Evolutionary conservation across 2,113 vertebrate genomes (phyloP).

Genomic region (Oceanites oceanicus): DNA sequence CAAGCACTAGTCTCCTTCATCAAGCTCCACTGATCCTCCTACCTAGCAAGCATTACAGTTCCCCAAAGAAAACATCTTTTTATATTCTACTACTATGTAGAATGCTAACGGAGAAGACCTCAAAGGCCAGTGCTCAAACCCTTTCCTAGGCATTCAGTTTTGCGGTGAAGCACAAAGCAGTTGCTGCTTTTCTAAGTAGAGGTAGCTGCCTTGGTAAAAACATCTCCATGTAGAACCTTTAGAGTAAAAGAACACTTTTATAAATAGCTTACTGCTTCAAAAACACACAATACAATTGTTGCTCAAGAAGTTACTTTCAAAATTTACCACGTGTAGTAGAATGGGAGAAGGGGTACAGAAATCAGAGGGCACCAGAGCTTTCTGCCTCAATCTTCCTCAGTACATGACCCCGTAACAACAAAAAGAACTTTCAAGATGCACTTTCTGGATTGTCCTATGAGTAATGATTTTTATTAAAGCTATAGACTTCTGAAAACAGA

Average conservation of each 20-base stretch:
- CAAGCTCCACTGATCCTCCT: neutral
- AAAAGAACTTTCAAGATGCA: neutral
- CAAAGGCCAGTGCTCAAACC: neutral
- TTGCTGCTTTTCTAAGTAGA: neutral
- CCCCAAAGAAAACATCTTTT: neutral
- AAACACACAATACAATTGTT: neutral
- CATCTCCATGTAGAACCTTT: neutral
- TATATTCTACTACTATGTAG: neutral
- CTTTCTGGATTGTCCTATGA: neutral
- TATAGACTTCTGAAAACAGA: constrained; percentile 11
- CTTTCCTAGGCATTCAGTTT: neutral
- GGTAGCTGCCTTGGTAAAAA: neutral
- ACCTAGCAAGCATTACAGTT: neutral
- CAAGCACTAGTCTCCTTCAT: neutral
- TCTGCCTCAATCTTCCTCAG: neutral
- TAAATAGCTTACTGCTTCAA: neutral
- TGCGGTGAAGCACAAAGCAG: neutral
- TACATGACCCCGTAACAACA: neutral
- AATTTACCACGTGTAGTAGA: rapidly evolving
- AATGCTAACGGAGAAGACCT: rapidly evolving
- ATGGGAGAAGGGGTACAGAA: neutral
- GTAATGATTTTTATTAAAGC: neutral
- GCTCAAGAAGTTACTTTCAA: neutral
- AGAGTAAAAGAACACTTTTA: neutral
- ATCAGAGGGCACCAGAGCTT: neutral